Conservation (phyloP, 2,113 vertebrate genomes). For the Oryzias curvinotus region DNA sequence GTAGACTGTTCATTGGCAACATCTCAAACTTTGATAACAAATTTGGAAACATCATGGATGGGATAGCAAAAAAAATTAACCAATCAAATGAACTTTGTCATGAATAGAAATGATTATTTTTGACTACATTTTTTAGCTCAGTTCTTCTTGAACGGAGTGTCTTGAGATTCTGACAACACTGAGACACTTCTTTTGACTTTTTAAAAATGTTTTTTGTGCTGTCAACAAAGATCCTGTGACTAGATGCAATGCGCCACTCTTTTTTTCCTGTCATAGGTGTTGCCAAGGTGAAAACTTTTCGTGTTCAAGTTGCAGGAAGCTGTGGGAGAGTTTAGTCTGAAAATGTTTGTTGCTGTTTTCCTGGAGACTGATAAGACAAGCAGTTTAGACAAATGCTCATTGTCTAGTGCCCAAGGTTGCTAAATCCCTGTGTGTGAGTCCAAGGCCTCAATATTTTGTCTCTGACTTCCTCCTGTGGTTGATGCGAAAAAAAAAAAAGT, state of each 20-base stretch:
- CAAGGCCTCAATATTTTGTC: constrained; percentile 55
- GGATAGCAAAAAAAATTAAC: too few species aligned
- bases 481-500: constrained; percentile 19
- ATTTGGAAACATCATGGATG: constrained; percentile 7
- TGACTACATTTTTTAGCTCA: too few species aligned
- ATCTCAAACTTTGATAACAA: constrained; percentile 3
- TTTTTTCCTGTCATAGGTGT: neutral
- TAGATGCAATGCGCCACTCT: too few species aligned
- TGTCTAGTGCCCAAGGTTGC: constrained; percentile 67
- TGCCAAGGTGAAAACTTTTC: constrained; percentile 9
- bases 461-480: constrained; percentile 12
- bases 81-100: too few species aligned
- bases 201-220: too few species aligned
- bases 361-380: constrained; percentile 54
- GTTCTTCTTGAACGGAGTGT: too few species aligned
- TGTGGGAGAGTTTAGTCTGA: constrained; percentile 52
- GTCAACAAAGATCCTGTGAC: too few species aligned
- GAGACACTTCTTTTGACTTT: too few species aligned
- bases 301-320: constrained; percentile 16
- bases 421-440: constrained; percentile 68
- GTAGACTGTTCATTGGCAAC: constrained; percentile 5
- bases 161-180: too few species aligned
- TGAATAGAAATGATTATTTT: too few species aligned
- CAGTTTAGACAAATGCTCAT: constrained; percentile 64
- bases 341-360: constrained; percentile 50